Conservation (phyloP, 2,888 invertebrate genomes). For the Priocnemis perturbator region DNA sequence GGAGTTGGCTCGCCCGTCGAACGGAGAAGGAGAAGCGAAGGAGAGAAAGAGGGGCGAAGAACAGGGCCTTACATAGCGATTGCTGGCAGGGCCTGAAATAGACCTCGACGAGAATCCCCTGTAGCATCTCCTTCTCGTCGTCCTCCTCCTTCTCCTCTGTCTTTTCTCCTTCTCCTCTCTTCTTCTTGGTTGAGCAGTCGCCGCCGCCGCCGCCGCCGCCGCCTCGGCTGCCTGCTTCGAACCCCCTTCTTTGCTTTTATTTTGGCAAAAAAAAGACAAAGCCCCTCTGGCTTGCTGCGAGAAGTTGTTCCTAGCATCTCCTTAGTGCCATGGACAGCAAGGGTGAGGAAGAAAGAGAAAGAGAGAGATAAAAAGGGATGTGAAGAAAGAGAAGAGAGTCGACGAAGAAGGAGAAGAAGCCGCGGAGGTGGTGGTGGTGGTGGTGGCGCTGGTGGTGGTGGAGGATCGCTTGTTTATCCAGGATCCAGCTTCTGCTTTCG, state of each 20-base stretch:
- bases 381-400: constrained; percentile 25
- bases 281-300: constrained; percentile 51
- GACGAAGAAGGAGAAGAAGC: background rate
- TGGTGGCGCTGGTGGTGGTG: constrained; percentile 23
- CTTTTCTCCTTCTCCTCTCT: constrained; percentile 28
- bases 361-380: constrained; percentile 24
- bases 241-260: constrained; percentile 56
- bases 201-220: constrained; percentile 42
- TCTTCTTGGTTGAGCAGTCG: constrained; percentile 29
- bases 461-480: constrained; percentile 60
- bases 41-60: constrained; percentile 45
- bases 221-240: constrained; percentile 44
- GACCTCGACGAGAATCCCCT: constrained; percentile 65
- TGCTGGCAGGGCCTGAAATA: constrained; percentile 64
- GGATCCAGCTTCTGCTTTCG: constrained; percentile 55
- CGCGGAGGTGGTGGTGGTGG: constrained; percentile 1
- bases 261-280: constrained; percentile 53
- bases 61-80: constrained; percentile 63
- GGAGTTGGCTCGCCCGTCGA: background rate
- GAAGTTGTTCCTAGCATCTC: constrained; percentile 59
- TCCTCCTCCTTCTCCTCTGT: constrained; percentile 40
- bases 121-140: constrained; percentile 51
- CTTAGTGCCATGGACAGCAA: constrained; percentile 43
- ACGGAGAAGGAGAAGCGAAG: constrained; percentile 21
- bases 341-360: constrained; percentile 15